Evolutionary conservation across 2,797 vertebrate species (phyloP).

Genomic region (Scomberomorus guttatus): DNA sequence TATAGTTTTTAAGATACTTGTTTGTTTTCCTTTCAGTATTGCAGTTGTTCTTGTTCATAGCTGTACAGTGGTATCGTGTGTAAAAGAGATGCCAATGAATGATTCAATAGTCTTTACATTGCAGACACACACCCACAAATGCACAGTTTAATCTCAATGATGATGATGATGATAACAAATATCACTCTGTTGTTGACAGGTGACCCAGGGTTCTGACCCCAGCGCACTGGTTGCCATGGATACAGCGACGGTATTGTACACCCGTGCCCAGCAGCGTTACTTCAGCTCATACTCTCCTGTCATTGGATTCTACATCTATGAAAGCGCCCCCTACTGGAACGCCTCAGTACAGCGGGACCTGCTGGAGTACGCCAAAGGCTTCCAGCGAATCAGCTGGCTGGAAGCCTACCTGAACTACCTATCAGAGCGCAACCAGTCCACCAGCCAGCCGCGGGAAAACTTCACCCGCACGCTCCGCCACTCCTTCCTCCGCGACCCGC

Average conservation of each 20-base stretch:
- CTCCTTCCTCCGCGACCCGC: constrained; percentile 92
- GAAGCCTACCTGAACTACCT: constrained; percentile 97
- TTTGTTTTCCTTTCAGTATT: no score
- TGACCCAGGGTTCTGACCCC: constrained; percentile 95
- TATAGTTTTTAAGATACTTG: no score
- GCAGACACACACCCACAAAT: background rate
- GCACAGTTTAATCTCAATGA: background rate
- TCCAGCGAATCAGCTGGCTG: constrained; percentile 99
- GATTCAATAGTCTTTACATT: background rate
- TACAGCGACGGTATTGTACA: constrained; percentile 95
- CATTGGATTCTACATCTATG: constrained; percentile 99
- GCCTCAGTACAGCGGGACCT: constrained; percentile 96
- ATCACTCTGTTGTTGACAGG: constrained; percentile 80
- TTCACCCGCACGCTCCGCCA: constrained; percentile 94
- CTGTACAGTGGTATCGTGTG: no score
- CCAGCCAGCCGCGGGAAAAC: constrained; percentile 92
- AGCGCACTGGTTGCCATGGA: constrained; percentile 97
- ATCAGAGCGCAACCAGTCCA: constrained; percentile 93
- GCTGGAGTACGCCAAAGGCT: constrained; percentile 96
- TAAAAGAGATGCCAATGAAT: no score
- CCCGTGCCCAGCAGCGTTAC: constrained; percentile 95
- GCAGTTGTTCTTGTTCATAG: no score
- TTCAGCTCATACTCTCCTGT: constrained; percentile 98
- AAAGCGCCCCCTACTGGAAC: constrained; percentile 99
- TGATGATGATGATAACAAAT: no score